Base-by-base conservation (phyloP, 2,888 invertebrate genomes). In the Cancer borealis region DNA sequence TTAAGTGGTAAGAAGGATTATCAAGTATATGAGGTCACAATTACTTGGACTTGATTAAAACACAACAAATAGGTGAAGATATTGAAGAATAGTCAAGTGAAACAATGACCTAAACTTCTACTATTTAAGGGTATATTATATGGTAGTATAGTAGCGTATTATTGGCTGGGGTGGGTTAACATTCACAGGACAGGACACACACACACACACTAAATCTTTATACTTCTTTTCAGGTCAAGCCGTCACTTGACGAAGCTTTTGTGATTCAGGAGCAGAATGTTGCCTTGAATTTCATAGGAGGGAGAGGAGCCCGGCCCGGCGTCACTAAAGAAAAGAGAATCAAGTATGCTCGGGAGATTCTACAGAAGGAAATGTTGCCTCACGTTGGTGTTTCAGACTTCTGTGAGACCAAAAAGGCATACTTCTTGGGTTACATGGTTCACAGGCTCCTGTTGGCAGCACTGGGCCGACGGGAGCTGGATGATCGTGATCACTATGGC, bases 401-500 rank as follows among this genome's bases (percentile, higher is more conserved):
- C 97, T 99, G 99, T 97, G 99, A 99, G 97, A 99, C 99, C 0
- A 99, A 99, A 96, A 99, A 99, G 96, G 99, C 99, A 0, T 99
- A 99, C 96, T 99, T 99, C 96, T 97, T 99, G 96, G 99, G 99
- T 96, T 99, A 99, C 96, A 99, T 99, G 99, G 99, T 99, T 0
- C 99, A 99, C 96, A 97, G 99, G 96, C 97, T 99, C 95, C 97
- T 99, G 92, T 97, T 99, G 95, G 99, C 99, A 92, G 98, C 99
- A 21, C 97, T 99, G 95, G 99, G 99, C 95, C 97, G 99, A n/a
- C 97, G 99, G 96, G 99, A 99, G 97, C 97, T 99, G 88, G 99
- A 99, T 97, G 99, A 99, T 97, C 98, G 99, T 96, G 99, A 99
- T 99, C 99, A 99, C 97, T 99, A 99, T 96, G 99, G 99, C 87